Conservation (phyloP, 2,888 invertebrate genomes). For the Pedicia rivosa region DNA sequence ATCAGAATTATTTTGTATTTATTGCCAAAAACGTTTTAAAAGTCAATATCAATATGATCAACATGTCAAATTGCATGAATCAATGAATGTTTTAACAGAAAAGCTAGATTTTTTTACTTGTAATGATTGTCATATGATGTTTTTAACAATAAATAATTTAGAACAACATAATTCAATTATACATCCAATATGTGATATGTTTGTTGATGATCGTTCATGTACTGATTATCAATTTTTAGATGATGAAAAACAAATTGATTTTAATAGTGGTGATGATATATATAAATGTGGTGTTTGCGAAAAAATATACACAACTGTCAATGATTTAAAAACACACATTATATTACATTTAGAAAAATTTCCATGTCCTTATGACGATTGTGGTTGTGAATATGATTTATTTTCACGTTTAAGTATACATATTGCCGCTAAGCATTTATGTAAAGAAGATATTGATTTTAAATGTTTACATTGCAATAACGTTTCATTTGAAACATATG, state of each 20-base stretch:
- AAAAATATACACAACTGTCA: conserved; percentile 2
- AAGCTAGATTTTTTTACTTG: conserved; percentile 7
- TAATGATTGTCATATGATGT: conserved; percentile 8
- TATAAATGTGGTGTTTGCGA: conserved; percentile 9
- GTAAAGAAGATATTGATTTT: conserved; percentile 2
- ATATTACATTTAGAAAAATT: conserved; percentile 9
- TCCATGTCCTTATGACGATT: conserved; percentile 9
- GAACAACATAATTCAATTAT: conserved; percentile 2
- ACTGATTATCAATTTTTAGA: conserved; percentile 12
- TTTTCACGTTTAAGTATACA: conserved; percentile 9
- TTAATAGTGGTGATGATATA: background rate
- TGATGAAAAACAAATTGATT: conserved; percentile 2
- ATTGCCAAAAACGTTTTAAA: conserved; percentile 9
- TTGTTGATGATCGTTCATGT: conserved; percentile 7
- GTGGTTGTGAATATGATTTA: conserved; percentile 10
- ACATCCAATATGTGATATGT: background rate
- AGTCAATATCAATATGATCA: conserved; percentile 6
- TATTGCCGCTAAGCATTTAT: conserved; percentile 9
- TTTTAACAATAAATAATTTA: conserved; percentile 4
- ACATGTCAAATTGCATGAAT: conserved; percentile 10
- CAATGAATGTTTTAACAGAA: conserved; percentile 6
- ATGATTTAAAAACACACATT: conserved; percentile 8
- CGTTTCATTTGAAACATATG: conserved; percentile 7
- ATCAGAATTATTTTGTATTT: conserved; percentile 4
- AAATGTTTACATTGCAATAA: conserved; percentile 8